Base-by-base conservation (phyloP, 2,113 vertebrate genomes). In the Lamprotornis superbus region DNA sequence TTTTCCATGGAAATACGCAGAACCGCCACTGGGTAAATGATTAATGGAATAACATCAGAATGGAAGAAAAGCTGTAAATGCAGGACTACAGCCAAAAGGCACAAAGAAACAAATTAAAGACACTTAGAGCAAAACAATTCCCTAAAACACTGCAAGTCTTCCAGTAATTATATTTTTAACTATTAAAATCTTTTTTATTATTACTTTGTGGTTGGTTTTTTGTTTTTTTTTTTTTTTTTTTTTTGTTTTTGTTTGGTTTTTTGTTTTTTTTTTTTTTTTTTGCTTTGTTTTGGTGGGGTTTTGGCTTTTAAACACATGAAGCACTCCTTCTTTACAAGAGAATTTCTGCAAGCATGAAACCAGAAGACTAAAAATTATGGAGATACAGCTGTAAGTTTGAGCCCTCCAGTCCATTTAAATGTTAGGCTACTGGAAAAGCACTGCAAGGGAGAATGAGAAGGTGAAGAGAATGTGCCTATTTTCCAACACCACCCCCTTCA, bases 1-100 rank as follows among this genome's bases (percentile, higher is more conserved):
- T 87, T 93, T 95, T 90, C 84, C 87, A 94, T 1, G 27, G 67
- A 89, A 95, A 73, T 37, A 46, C 46, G 77, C 47, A 94, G 77
- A 92, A 92, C 75, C 74, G 89, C 37, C 74, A 78, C 49, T 33
- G 77, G 60, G 46, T 71, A 79, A 91, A 84, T 78, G 87, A 95
- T 94, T 93, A 85, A 94, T 57, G 78, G 84, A 95, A 83, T n/a
- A 87, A 91, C 70, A 84, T 31, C 57, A 89, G 65, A 94, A 91
- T 82, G 91, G 94, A 91, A 94, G 77, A 95, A 95, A 85, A 95
- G 67, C 82, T 93, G 87, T 90, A 94, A 95, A 94, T 44, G 59
- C 49, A 93, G 87, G 67, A 85, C 59, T 73, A 55, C 3, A 74
- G 93, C 89, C 93, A 95, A 88, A 93, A 85, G 59, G 91, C 88